These are phyloP conservation scores for Morone saxatilis DNA, from an alignment of 2,113 vertebrate genomes.

Conservation along the genomic window DNA sequence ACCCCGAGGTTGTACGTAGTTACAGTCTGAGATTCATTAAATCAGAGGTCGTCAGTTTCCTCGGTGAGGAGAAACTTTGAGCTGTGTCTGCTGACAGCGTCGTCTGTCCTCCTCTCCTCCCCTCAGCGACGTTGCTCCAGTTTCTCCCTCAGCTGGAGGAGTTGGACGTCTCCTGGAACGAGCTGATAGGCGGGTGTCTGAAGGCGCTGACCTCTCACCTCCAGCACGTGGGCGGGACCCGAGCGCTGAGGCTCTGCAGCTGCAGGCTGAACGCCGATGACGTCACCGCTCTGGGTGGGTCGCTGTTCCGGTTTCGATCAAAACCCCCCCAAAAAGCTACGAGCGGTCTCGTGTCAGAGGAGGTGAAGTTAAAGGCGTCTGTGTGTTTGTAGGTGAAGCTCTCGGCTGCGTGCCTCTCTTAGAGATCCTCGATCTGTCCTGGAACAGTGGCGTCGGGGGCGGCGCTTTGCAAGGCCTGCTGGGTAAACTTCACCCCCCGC, in stretches of 20 bases:
- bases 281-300: conserved; percentile 85
- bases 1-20: no score
- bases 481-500: conserved; percentile 74
- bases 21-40: no score
- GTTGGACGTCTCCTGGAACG: conserved; percentile 92
- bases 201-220: conserved; percentile 83
- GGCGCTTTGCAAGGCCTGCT: conserved; percentile 85
- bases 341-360: no score
- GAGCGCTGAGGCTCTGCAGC: conserved; percentile 85
- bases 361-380: no score
- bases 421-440: conserved; percentile 91
- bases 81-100: not conserved
- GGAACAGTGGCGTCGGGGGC: conserved; percentile 88
- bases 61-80: no score
- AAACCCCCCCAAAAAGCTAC: no score
- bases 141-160: conserved; percentile 88
- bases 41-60: no score
- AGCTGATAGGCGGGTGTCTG: conserved; percentile 86
- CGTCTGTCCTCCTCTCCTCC: not conserved
- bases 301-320: no score
- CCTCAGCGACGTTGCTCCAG: conserved; percentile 82
- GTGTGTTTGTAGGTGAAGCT: conserved; percentile 83
- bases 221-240: conserved; percentile 82
- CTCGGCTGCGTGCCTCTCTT: conserved; percentile 82
- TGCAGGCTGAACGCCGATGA: conserved; percentile 88